phyloP scores from a whole-genome alignment of 2,113 vertebrate species.

The Theristicus caerulescens region DNA sequence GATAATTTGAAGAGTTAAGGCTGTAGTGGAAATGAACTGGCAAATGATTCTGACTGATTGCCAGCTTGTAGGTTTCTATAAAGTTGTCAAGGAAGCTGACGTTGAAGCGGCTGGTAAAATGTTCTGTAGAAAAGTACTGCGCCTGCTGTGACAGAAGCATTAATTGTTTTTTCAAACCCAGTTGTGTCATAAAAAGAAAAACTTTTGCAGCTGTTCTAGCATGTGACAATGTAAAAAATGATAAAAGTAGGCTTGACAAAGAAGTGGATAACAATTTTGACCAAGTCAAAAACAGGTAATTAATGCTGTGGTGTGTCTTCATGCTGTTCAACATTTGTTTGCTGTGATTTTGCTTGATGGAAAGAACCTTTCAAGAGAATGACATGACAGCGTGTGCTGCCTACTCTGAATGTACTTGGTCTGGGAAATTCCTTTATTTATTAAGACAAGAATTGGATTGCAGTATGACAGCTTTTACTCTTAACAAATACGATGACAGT shows the following conservation, averaged over 20 bases:
- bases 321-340: not conserved
- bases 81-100: not conserved
- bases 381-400: not conserved
- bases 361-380: not conserved
- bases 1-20: not conserved
- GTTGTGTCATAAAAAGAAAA: not conserved
- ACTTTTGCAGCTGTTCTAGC: not conserved
- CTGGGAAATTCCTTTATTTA: not conserved
- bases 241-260: not conserved
- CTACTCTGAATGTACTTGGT: not conserved
- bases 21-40: not conserved
- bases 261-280: not conserved
- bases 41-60: not conserved
- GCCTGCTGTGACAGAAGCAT: not conserved
- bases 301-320: not conserved
- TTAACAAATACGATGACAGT: not conserved
- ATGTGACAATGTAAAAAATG: not conserved
- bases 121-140: not conserved
- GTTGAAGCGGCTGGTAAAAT: not conserved
- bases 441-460: not conserved
- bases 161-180: not conserved
- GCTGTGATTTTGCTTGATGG: not conserved
- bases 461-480: not conserved
- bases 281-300: not conserved
- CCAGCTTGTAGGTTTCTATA: not conserved